Conservation (phyloP, 2,797 vertebrate species). For the Phalloptychus januarius region DNA sequence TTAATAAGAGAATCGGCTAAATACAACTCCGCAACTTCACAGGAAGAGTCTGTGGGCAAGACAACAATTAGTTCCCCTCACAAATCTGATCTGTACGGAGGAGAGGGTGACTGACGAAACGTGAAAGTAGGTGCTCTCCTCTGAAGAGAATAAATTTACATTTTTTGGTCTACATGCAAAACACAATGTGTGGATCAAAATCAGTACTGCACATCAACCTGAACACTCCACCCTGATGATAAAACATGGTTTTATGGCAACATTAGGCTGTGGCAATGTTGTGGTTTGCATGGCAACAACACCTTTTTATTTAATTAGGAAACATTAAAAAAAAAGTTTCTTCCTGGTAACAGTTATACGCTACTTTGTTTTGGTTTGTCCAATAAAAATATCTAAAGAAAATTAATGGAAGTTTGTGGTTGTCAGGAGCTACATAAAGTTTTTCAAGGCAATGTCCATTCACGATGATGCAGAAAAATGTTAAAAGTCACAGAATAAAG, state of each 20-base stretch:
- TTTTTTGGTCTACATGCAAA: neutral
- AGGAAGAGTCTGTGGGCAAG: neutral
- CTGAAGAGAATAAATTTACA: neutral
- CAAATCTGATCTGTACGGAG: neutral
- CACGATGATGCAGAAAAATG: neutral
- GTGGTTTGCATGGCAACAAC: neutral
- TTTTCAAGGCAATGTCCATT: neutral
- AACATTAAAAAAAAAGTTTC: neutral
- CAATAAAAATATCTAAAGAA: neutral
- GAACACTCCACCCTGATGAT: neutral
- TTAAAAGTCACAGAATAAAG: neutral
- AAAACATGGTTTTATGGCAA: neutral
- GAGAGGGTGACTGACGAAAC: neutral
- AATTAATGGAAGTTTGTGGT: neutral
- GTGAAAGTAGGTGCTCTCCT: neutral
- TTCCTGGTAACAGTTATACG: neutral
- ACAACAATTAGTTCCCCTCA: neutral
- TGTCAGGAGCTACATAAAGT: neutral
- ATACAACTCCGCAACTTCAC: neutral
- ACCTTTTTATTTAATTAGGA: neutral
- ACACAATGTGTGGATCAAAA: neutral
- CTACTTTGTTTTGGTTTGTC: neutral
- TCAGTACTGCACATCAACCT: neutral
- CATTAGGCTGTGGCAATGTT: neutral
- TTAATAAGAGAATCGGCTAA: neutral